These are phyloP conservation scores for Microdon myrmicae DNA, from an alignment of 2,888 invertebrate genomes.

Conservation along the genomic window DNA sequence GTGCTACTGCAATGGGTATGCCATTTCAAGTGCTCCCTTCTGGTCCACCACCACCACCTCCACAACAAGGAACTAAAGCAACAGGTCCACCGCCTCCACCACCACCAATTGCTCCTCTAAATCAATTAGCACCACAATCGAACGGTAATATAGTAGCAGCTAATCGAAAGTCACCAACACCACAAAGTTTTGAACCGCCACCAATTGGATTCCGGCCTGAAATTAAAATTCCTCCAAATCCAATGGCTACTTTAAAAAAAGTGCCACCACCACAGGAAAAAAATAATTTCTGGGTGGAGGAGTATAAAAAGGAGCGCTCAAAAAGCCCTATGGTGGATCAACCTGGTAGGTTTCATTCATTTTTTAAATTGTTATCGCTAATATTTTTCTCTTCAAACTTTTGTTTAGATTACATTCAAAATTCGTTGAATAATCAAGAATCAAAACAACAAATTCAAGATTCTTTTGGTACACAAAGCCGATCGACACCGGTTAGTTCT, in stretches of 20 bases:
- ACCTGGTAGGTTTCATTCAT: conserved; percentile 44
- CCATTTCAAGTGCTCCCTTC: conserved; percentile 74
- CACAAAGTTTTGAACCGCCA: conserved; percentile 68
- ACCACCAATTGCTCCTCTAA: conserved; percentile 63
- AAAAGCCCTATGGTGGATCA: conserved; percentile 65
- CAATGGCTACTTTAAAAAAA: conserved; percentile 76
- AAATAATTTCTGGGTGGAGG: conserved; percentile 72
- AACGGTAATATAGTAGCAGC: conserved; percentile 67
- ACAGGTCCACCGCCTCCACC: conserved; percentile 68
- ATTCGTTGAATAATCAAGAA: conserved; percentile 51
- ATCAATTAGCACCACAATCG: conserved; percentile 65
- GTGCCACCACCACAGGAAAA: conserved; percentile 76
- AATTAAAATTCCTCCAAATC: conserved; percentile 79
- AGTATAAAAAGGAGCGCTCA: conserved; percentile 68
- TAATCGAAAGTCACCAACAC: conserved; percentile 67
- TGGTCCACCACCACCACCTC: conserved; percentile 64
- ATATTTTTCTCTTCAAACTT: not conserved
- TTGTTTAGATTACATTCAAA: conserved; percentile 34
- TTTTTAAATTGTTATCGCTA: no score
- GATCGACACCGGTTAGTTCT: no score
- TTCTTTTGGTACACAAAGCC: not conserved
- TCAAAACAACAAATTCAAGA: no score
- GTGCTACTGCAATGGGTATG: conserved; percentile 73
- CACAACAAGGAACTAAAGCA: conserved; percentile 50
- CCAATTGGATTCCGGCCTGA: conserved; percentile 74